Evolutionary conservation across 2,113 vertebrate genomes (phyloP).

Genomic region (Pelvicachromis taeniatus): DNA sequence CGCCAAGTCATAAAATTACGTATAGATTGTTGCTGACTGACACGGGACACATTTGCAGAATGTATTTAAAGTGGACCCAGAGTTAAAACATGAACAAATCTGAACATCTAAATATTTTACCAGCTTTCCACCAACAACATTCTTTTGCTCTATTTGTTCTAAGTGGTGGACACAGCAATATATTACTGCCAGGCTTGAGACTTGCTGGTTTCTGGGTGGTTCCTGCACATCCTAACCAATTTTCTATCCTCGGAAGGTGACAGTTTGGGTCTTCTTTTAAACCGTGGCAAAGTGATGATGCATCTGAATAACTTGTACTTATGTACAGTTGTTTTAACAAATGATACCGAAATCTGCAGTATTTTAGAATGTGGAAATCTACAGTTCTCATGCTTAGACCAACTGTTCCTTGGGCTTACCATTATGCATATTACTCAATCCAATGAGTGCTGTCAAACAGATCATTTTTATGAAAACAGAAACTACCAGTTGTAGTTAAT

Average conservation of each 20-base stretch:
- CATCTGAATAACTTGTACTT: background rate
- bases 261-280: background rate
- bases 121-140: background rate
- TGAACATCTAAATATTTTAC: background rate
- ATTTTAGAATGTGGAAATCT: background rate
- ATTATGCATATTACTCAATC: background rate
- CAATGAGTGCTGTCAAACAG: background rate
- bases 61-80: background rate
- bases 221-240: background rate
- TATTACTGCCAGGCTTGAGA: background rate
- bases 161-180: background rate
- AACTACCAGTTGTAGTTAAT: background rate
- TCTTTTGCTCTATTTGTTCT: background rate
- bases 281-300: background rate
- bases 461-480: background rate
- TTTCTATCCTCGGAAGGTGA: background rate
- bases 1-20: background rate
- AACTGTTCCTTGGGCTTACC: background rate
- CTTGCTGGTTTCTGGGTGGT: background rate
- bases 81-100: background rate
- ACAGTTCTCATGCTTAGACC: background rate
- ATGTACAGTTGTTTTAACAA: background rate
- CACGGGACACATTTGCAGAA: background rate
- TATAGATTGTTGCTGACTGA: background rate
- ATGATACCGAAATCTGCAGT: background rate